phyloP scores from a whole-genome alignment of 2,888 invertebrate species.

The Aromia moschata region DNA sequence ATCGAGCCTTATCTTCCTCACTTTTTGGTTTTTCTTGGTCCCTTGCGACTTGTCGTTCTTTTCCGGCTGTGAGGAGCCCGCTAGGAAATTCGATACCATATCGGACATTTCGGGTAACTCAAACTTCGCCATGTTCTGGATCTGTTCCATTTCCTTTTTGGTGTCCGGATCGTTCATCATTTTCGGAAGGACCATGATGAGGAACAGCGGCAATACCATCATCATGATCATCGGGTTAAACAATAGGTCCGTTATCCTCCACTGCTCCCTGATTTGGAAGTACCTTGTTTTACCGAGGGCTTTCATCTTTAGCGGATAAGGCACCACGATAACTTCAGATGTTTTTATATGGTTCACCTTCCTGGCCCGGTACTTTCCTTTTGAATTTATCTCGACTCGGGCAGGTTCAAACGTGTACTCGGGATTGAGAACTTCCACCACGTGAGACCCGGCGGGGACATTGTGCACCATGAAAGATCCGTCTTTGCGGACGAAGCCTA shows the following conservation, averaged over 20 bases:
- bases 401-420: conserved; percentile 93
- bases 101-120: conserved; percentile 97
- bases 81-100: conserved; percentile 87
- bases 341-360: conserved; percentile 95
- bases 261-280: conserved; percentile 95
- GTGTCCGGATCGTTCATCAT: conserved; percentile 99
- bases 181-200: conserved; percentile 93
- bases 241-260: conserved; percentile 95
- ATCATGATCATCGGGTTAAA: conserved; percentile 98
- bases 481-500: conserved; percentile 90
- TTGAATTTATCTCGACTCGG: conserved; percentile 96
- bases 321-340: conserved; percentile 86
- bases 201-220: conserved; percentile 92
- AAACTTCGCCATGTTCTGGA: conserved; percentile 81
- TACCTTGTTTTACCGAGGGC: conserved; percentile 76
- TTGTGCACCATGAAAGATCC: conserved; percentile 90
- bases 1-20: conserved; percentile 37
- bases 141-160: conserved; percentile 93
- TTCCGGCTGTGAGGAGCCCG: conserved; percentile 64
- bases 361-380: conserved; percentile 95
- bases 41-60: conserved; percentile 27
- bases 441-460: conserved; percentile 91
- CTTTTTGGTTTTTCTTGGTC: conserved; percentile 33
- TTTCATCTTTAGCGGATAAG: conserved; percentile 92
- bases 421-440: conserved; percentile 91